Conservation (phyloP, 2,113 vertebrate species). For the Rhegmatorhina hoffmannsi region DNA sequence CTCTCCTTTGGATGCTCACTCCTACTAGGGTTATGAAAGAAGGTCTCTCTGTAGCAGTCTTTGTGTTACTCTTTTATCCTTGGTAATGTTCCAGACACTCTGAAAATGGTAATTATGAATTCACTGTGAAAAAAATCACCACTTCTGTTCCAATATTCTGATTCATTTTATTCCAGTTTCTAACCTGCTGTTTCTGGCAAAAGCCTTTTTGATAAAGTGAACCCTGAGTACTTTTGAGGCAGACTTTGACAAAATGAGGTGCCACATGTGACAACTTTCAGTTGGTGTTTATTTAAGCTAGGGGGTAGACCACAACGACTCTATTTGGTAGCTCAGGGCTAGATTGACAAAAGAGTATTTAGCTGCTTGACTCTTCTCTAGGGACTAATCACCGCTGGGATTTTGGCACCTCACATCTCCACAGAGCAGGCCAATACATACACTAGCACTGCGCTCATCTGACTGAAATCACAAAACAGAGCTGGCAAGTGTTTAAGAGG, state of each 20-base stretch:
- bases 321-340: conserved; percentile 21
- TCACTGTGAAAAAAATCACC: not conserved
- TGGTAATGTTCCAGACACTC: conserved; percentile 24
- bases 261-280: conserved; percentile 33
- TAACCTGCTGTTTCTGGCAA: conserved; percentile 59
- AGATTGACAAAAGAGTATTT: not conserved
- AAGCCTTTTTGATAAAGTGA: conserved; percentile 63
- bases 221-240: conserved; percentile 11
- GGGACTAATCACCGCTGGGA: not conserved
- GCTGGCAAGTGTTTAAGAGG: not conserved
- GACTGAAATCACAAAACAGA: not conserved
- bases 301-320: conserved; percentile 21
- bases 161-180: conserved; percentile 55
- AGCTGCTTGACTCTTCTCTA: not conserved
- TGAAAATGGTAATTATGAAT: conserved; percentile 56
- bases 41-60: conserved; percentile 36
- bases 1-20: conserved; percentile 11
- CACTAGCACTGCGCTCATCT: not conserved
- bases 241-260: conserved; percentile 54
- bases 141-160: not conserved
- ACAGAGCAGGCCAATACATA: not conserved
- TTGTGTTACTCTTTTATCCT: conserved; percentile 52
- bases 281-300: conserved; percentile 44
- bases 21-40: conserved; percentile 19
- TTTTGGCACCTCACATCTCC: not conserved